phyloP scores from a whole-genome alignment of 2,797 vertebrate species.

The Lepus oiostolus region DNA sequence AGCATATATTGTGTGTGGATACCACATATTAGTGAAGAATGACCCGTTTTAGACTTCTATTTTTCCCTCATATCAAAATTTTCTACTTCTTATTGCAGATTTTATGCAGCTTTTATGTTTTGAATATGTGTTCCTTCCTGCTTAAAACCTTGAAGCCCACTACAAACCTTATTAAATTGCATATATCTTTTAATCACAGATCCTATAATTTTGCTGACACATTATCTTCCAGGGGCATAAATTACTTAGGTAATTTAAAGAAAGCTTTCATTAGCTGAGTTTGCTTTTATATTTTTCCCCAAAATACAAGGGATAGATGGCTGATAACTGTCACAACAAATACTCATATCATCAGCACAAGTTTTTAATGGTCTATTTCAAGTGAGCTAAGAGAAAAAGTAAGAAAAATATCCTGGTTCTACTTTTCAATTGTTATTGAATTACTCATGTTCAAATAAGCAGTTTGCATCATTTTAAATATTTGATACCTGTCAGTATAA shows the following conservation, averaged over 20 bases:
- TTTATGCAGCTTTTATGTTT: neutral
- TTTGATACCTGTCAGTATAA: neutral
- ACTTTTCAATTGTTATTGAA: neutral
- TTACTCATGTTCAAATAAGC: neutral
- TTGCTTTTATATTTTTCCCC: constrained; percentile 57
- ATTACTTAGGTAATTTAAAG: constrained; percentile 62
- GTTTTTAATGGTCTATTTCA: constrained; percentile 7
- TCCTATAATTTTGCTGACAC: constrained; percentile 60
- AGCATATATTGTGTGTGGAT: neutral
- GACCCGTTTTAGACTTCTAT: neutral
- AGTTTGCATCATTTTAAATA: neutral
- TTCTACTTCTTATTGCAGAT: neutral
- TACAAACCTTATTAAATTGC: constrained; percentile 64
- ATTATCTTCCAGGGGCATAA: neutral
- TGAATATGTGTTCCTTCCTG: constrained; percentile 46
- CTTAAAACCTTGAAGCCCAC: neutral
- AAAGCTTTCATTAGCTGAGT: constrained; percentile 3
- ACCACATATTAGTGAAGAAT: neutral
- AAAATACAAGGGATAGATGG: neutral
- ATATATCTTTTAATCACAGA: constrained; percentile 23
- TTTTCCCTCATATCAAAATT: neutral
- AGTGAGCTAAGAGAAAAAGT: neutral
- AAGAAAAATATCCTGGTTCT: neutral
- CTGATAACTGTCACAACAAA: constrained; percentile 45
- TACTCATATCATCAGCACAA: neutral